A percentile compares a stretch with the other conserved stretches of the same genome.
Conservation (phyloP, 1,140 invertebrate genomes). For the Drosophila seguyi region DNA sequence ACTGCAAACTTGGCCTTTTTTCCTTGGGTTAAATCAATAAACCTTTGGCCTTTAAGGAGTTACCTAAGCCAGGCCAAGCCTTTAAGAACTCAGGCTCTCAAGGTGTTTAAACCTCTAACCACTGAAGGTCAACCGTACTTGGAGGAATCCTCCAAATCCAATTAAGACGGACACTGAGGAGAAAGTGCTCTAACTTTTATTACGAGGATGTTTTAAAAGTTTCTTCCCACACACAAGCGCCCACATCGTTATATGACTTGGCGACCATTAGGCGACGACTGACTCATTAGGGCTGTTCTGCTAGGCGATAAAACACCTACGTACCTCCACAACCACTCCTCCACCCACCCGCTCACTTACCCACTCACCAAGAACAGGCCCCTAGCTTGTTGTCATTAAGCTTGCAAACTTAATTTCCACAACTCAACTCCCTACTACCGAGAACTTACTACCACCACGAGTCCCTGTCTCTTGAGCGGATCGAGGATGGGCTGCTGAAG, state of each 20-base stretch:
- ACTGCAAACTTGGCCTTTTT: slow-evolving; percentile 1
- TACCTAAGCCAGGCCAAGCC: slow-evolving; percentile 4
- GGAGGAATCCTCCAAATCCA: slow-evolving; percentile 10
- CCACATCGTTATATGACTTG: slow-evolving; percentile 35
- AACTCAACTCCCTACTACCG: slow-evolving; percentile 10
- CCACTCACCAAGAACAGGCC: background rate
- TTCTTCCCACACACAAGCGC: slow-evolving; percentile 19
- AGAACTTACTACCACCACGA: too few relatives aligned
- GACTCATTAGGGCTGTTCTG: slow-evolving; percentile 38
- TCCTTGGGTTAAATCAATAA: slow-evolving; percentile 22
- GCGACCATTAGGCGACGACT: slow-evolving; percentile 25
- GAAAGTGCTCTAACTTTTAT: slow-evolving; percentile 5
- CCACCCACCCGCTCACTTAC: background rate
- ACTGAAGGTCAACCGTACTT: slow-evolving; percentile 21
- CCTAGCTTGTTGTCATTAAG: slow-evolving; percentile 47
- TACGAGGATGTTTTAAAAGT: slow-evolving; percentile 27
- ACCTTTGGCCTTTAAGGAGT: slow-evolving; percentile 4
- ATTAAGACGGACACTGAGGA: slow-evolving; percentile 21
- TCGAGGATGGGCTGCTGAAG: slow-evolving; percentile 41
- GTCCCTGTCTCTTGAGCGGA: background rate
- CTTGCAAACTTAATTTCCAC: slow-evolving; percentile 51
- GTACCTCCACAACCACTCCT: background rate
- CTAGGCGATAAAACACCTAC: slow-evolving; percentile 19
- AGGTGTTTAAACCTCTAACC: slow-evolving; percentile 11
- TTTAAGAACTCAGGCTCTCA: slow-evolving; percentile 4